Conservation (phyloP, 1,140 invertebrate species). For the Eciton burchellii region DNA sequence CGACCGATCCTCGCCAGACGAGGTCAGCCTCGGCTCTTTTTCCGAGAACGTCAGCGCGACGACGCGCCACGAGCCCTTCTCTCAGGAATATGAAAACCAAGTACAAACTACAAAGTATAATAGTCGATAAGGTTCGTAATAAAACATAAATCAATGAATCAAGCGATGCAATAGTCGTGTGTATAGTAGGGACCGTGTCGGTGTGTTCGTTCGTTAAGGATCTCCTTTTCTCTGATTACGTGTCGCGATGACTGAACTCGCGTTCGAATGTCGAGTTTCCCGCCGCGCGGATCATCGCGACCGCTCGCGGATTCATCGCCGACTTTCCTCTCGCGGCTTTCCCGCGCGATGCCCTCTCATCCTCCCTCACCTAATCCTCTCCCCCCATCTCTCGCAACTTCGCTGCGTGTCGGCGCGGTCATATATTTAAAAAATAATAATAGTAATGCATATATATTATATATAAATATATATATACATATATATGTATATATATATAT, state of each 20-base stretch:
- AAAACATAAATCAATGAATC: constrained; percentile 75
- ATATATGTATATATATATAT: no score
- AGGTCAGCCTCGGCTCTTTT: background rate
- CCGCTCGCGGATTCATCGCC: constrained; percentile 9
- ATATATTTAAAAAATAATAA: no score
- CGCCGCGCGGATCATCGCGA: constrained; percentile 7
- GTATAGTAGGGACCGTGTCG: constrained; percentile 68
- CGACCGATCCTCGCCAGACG: no score
- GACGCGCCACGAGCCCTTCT: constrained; percentile 73
- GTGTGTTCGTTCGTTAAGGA: constrained; percentile 52
- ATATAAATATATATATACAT: background rate
- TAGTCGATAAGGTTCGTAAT: constrained; percentile 82
- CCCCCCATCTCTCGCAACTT: no score
- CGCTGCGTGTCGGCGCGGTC: constrained; percentile 4
- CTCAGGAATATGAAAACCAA: constrained; percentile 84
- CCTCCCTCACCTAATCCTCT: no score
- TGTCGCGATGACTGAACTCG: background rate
- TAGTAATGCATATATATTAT: background rate
- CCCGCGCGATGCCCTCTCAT: background rate
- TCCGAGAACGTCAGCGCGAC: constrained; percentile 28
- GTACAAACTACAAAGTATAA: constrained; percentile 85
- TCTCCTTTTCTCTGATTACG: constrained; percentile 1
- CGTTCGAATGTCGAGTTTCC: background rate
- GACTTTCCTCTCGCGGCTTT: constrained; percentile 42
- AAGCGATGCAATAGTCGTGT: constrained; percentile 81